A percentile compares a stretch with the other conserved stretches of the same genome.
These are phyloP conservation scores for Falco concolor DNA, from an alignment of 2,797 vertebrate genomes.

Conservation along the genomic window DNA sequence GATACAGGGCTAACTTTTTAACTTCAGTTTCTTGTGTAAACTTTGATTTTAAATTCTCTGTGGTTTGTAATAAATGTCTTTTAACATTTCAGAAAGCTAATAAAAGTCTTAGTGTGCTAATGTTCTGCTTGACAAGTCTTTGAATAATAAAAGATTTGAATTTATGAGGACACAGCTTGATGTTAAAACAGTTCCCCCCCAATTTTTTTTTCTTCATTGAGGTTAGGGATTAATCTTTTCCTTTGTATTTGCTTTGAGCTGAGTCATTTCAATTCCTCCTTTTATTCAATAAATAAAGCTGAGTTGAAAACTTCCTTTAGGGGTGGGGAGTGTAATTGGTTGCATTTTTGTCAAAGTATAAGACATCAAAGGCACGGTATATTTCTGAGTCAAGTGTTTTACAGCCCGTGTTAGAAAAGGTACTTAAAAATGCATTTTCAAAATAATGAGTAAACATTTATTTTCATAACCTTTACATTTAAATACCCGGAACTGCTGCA, in stretches of 20 bases:
- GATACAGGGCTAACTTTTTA: neutral
- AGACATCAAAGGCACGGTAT: neutral
- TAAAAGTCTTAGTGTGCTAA: neutral
- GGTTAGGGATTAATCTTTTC: neutral
- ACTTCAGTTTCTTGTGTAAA: neutral
- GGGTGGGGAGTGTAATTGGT: neutral
- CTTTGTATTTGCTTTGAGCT: slow-evolving; percentile 19
- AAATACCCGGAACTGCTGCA: neutral
- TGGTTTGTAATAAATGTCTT: neutral
- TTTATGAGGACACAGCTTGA: neutral
- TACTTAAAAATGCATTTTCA: neutral
- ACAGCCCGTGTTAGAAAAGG: neutral
- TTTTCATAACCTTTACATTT: neutral
- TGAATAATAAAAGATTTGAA: neutral
- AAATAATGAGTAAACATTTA: neutral
- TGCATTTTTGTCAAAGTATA: neutral
- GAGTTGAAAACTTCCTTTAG: slow-evolving; percentile 1
- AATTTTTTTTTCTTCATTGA: neutral
- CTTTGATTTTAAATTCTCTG: neutral
- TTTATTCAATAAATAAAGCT: slow-evolving; percentile 3
- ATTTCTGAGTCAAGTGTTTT: neutral
- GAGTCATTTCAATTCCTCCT: slow-evolving; percentile 43
- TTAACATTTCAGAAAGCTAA: neutral
- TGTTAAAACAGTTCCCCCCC: neutral
- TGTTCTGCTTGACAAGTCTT: neutral